Evolutionary conservation across 1,140 invertebrate species (phyloP).

Genomic region (Drosophila ambigua): DNA sequence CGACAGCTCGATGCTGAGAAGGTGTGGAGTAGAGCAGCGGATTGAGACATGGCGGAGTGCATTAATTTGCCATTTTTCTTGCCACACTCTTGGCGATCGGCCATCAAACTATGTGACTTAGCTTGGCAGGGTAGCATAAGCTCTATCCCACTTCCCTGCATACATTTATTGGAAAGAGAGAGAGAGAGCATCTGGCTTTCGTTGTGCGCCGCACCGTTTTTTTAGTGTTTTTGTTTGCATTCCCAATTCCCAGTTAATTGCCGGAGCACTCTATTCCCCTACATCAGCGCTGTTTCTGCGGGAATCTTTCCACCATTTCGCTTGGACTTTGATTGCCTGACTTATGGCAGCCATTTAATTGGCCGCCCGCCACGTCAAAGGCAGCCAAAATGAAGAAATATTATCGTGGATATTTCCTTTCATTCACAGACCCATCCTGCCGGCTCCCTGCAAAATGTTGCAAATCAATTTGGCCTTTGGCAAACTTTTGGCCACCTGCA

Average conservation of each 20-base stretch:
- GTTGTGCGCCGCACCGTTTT: neutral
- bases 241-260: constrained; percentile 62
- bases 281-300: neutral
- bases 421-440: constrained; percentile 6
- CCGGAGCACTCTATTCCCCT: neutral
- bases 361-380: constrained; percentile 67
- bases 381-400: constrained; percentile 67
- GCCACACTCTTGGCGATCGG: neutral
- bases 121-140: too few relatives aligned
- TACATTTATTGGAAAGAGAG: constrained; percentile 20
- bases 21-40: constrained; percentile 1
- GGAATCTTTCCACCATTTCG: neutral
- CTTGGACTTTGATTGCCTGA: constrained; percentile 62
- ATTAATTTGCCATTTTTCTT: constrained; percentile 36
- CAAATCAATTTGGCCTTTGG: constrained; percentile 73
- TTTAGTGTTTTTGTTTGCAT: constrained; percentile 43
- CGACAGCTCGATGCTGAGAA: constrained; percentile 17
- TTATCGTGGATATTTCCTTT: constrained; percentile 34
- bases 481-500: constrained; percentile 66
- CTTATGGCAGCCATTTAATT: constrained; percentile 71
- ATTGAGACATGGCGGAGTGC: constrained; percentile 8
- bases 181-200: constrained; percentile 19
- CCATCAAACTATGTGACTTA: too few relatives aligned
- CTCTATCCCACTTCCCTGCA: too few relatives aligned
- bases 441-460: constrained; percentile 38